Evolutionary conservation across 2,797 vertebrate genomes (phyloP), one percentile per base, ranked within the genome.

Genomic region (Coendou prehensilis): DNA sequence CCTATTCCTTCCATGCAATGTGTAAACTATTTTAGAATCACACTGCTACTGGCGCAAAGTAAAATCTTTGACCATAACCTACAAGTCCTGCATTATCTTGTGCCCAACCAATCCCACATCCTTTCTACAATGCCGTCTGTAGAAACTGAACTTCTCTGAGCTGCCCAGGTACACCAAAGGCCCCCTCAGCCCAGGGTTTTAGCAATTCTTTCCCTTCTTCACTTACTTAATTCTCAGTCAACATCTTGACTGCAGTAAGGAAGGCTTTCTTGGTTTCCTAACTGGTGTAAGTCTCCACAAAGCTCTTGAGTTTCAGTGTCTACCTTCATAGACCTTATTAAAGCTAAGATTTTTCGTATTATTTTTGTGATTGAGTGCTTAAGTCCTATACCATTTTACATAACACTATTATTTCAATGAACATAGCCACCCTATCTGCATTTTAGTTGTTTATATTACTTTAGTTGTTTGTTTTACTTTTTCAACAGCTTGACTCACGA

Each of bases 51-150:
- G 14, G 1, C 5, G 22, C 20, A 63, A 30, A 83, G 61, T 69
- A 67, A 81, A 56, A 69, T 54, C 13, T 50, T 81, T 64, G 41
- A 17, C 41, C 14, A 28, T 56, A 41, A 6, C 33, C 28, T 80
- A 9, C 45, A 57, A 30, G 37, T 67, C 23, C 28, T 84, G 37
- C 18, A 33, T 69, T 47, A 52, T 18, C 33, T 81, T 5, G 10
- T 50, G 17, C 4, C 22, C 9, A 1, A 2, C 2, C 22, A 45
- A 1, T 23, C 5, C 9, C n/a, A 5, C 41, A 67, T 57, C 13
- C 10, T 80, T 85, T 52, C 23, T 10, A 45, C 18, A 61, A 61
- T 78, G 52, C 22, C 3, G 20, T 23, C 37, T 10, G 9, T 23
- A 41, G 22, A 22, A 71, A 71, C 37, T 41, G 69, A 71, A 23